phyloP scores from a whole-genome alignment of 2,888 invertebrate genomes.

The Chrysolina haemoptera region DNA sequence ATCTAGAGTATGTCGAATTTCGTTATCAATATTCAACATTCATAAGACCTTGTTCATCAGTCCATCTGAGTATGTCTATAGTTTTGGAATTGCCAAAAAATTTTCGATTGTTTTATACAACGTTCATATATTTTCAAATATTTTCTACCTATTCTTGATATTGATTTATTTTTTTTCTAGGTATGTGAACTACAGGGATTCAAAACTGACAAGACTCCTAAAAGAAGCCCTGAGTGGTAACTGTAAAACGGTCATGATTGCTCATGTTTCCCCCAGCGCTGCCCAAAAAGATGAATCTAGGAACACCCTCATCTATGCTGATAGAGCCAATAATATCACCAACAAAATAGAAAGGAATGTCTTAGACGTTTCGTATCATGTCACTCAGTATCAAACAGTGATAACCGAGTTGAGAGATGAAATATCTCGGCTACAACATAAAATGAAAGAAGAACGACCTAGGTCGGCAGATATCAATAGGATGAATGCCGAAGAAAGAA shows the following conservation, averaged over 20 bases:
- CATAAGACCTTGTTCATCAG: too few species aligned
- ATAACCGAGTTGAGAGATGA: conserved; percentile 89
- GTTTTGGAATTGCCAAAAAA: too few species aligned
- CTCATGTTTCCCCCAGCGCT: conserved; percentile 91
- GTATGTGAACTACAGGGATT: conserved; percentile 90
- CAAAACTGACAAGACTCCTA: conserved; percentile 91
- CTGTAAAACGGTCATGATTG: conserved; percentile 97
- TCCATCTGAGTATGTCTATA: too few species aligned
- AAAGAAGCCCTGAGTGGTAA: conserved; percentile 90
- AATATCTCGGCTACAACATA: conserved; percentile 82
- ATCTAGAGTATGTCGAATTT: too few species aligned
- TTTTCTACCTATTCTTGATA: background rate
- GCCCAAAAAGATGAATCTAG: conserved; percentile 89
- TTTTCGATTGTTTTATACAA: background rate
- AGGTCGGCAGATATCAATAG: conserved; percentile 69
- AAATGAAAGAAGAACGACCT: conserved; percentile 82
- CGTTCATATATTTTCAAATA: too few species aligned
- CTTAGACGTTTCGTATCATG: conserved; percentile 76
- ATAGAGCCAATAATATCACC: conserved; percentile 94
- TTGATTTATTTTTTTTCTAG: conserved; percentile 56
- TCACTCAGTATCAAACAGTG: conserved; percentile 88
- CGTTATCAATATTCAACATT: too few species aligned
- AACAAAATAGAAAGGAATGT: conserved; percentile 79
- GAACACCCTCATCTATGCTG: conserved; percentile 94
- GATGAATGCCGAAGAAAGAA: conserved; percentile 63